These are phyloP conservation scores for Myxocyprinus asiaticus DNA, from an alignment of 2,113 vertebrate genomes.

Conservation along the genomic window DNA sequence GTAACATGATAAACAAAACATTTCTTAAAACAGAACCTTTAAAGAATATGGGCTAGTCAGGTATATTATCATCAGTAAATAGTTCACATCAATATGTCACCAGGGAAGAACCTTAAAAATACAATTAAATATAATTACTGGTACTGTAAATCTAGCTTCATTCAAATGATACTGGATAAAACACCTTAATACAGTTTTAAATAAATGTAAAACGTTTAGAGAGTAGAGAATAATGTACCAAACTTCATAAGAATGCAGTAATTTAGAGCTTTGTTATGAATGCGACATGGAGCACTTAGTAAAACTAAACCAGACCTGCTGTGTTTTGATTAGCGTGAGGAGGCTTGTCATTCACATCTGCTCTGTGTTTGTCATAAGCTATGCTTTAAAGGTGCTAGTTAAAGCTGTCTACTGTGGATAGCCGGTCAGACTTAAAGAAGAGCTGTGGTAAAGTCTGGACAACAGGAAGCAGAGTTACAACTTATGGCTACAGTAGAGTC, in stretches of 20 bases:
- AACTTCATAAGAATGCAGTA: background rate
- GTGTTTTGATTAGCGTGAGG: conserved; percentile 17
- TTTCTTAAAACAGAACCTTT: background rate
- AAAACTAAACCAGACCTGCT: conserved; percentile 10
- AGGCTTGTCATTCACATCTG: conserved; percentile 14
- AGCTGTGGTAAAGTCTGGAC: conserved; percentile 17
- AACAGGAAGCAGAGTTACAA: conserved; percentile 14
- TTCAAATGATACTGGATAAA: too few species aligned
- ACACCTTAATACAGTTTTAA: background rate
- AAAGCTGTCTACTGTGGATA: too few species aligned
- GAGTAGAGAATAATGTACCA: conserved; percentile 4
- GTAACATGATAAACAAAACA: background rate
- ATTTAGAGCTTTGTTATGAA: background rate
- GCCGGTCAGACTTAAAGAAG: background rate
- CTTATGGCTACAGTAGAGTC: conserved; percentile 4
- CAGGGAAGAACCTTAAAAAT: too few species aligned
- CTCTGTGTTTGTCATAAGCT: conserved; percentile 16
- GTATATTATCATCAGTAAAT: background rate
- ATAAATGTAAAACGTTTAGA: background rate
- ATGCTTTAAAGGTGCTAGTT: background rate
- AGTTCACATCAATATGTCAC: conserved; percentile 4
- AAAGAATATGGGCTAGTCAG: background rate
- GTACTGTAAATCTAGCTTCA: too few species aligned
- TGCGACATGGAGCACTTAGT: background rate
- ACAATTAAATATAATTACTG: too few species aligned